Evolutionary conservation across 2,113 vertebrate species (phyloP), one percentile per base, ranked within the genome.

Genomic region (Calidris pugnax): DNA sequence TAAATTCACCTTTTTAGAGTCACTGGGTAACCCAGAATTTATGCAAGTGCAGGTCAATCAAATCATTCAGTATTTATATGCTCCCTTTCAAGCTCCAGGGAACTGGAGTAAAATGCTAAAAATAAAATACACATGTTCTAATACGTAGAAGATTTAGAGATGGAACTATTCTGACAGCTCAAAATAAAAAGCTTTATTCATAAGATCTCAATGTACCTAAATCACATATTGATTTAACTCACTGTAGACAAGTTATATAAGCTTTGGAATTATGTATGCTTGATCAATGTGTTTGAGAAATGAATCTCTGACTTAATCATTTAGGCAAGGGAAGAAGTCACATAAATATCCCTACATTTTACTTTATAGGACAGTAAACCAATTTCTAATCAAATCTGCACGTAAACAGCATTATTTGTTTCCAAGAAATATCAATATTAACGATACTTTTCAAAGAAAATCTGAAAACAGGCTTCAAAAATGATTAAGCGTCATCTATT

Each of bases 141-240:
- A 95, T 41, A 39, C 1, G 0, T 22, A 62, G 45, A 95, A 95
- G 87, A 93, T 95, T 95, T 95, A 93, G 86, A 76, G 74, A 60
- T 66, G 32, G 41, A 91, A 57, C 69, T 68, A 69, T 53, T 79
- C 39, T 87, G 88, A 89, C 86, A 92, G 81, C 24, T 63, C 73
- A 72, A 85, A 93, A 95, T 89, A 79, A 91, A 93, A 95, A 56
- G 50, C n/a, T 91, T 92, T 83, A 68, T 91, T 81, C 77, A 50
- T 55, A 82, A 89, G 81, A 55, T 50, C 80, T 82, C 86, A 53
- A 27, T 12, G 62, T 30, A 66, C 53, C 45, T 92, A 94, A 97
- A 97, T 95, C 90, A 97, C 14, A 53, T 78, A 93, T 75, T 85
- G 90, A 95, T 95, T 93, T 90, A 93, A 56, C 37, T 90, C 84